phyloP scores from a whole-genome alignment of 2,113 vertebrate species.

The Salvelinus alpinus region DNA sequence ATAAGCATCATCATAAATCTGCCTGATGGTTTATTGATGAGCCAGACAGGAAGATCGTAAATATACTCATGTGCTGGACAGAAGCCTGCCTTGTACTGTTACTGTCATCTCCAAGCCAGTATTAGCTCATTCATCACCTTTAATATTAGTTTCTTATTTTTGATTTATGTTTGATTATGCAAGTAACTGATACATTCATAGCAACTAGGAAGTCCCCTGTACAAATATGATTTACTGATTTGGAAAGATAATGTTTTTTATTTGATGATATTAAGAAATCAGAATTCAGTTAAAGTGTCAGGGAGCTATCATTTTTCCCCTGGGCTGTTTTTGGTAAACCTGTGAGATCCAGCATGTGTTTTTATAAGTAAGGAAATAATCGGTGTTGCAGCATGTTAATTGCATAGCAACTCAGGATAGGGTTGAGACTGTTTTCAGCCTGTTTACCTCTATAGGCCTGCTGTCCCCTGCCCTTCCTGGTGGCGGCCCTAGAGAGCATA shows the following conservation, averaged over 20 bases:
- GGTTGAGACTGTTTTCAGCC: slow-evolving; percentile 5
- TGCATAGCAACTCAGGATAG: slow-evolving; percentile 26
- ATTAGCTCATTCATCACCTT: background rate
- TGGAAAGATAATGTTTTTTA: background rate
- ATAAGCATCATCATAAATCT: too few relatives aligned
- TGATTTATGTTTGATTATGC: background rate
- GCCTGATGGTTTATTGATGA: too few relatives aligned
- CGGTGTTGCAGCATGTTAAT: slow-evolving; percentile 24
- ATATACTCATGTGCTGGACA: too few relatives aligned
- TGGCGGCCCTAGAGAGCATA: background rate
- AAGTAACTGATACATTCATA: background rate
- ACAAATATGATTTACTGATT: background rate
- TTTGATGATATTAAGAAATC: background rate
- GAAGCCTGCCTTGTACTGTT: too few relatives aligned
- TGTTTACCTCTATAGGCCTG: slow-evolving; percentile 6
- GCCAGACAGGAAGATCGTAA: too few relatives aligned
- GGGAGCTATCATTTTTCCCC: background rate
- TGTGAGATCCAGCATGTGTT: slow-evolving; percentile 1
- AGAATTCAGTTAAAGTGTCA: background rate
- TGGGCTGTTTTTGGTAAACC: slow-evolving; percentile 16
- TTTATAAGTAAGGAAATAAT: background rate
- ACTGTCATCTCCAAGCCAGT: too few relatives aligned
- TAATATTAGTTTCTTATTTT: background rate
- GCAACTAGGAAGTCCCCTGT: background rate
- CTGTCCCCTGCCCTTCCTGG: background rate